A percentile compares a stretch with the other conserved stretches of the same genome.
Evolutionary conservation across 2,888 invertebrate genomes (phyloP).

Genomic region (Catotricha subobsoleta): DNA sequence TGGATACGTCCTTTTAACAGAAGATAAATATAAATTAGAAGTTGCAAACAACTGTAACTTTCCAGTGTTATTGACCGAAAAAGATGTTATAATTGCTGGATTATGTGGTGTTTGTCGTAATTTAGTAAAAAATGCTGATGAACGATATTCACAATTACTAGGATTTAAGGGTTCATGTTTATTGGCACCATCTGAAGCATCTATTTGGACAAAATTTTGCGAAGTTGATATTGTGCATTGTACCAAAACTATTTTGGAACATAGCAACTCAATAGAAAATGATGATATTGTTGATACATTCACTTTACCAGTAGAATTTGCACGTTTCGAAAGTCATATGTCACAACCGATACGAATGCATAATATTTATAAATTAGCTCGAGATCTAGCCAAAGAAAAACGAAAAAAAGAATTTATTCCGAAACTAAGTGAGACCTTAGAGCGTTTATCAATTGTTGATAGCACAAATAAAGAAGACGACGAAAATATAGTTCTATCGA

Average conservation of each 20-base stretch:
- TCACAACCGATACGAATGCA: slow-evolving; percentile 67
- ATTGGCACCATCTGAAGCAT: slow-evolving; percentile 65
- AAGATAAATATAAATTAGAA: slow-evolving; percentile 26
- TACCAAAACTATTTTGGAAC: slow-evolving; percentile 30
- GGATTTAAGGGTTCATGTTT: slow-evolving; percentile 68
- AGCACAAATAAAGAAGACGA: no score
- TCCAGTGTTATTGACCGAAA: slow-evolving; percentile 43
- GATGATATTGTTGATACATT: slow-evolving; percentile 12
- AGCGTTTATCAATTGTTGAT: no score
- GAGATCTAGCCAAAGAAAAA: slow-evolving; percentile 32
- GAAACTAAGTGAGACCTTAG: not conserved
- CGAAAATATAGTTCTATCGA: no score
- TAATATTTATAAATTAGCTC: slow-evolving; percentile 60
- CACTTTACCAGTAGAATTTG: slow-evolving; percentile 46
- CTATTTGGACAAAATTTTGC: slow-evolving; percentile 84
- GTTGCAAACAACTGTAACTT: slow-evolving; percentile 33
- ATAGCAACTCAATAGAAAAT: slow-evolving; percentile 2
- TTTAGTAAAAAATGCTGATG: slow-evolving; percentile 29
- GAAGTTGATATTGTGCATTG: slow-evolving; percentile 60
- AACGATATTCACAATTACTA: slow-evolving; percentile 31
- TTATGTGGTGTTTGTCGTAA: slow-evolving; percentile 54
- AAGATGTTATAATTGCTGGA: slow-evolving; percentile 50
- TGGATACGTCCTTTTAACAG: not conserved
- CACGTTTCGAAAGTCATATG: slow-evolving; percentile 70
- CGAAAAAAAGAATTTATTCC: not conserved